Percentiles rank a stretch among this genome's conserved stretches.
phyloP scores from a whole-genome alignment of 2,113 vertebrate species.

The Andinoacara biseriatus region DNA sequence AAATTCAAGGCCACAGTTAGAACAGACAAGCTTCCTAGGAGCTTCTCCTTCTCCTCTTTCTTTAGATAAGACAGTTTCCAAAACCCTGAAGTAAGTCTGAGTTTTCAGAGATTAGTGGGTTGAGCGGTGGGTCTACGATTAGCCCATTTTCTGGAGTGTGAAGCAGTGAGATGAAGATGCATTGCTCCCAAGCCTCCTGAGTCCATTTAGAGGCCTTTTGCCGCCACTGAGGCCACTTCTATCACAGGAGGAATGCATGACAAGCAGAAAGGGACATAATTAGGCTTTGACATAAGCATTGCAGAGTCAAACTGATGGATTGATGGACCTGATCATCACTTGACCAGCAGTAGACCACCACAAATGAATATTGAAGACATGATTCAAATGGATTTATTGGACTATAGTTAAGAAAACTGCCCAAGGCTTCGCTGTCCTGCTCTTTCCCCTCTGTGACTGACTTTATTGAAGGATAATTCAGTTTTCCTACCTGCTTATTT shows the following conservation, averaged over 20 bases:
- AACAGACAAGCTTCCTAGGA: background rate
- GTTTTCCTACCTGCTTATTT: background rate
- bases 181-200: slow-evolving; percentile 10
- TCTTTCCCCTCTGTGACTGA: background rate
- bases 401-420: background rate
- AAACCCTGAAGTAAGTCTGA: slow-evolving; percentile 20
- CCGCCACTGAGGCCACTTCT: background rate
- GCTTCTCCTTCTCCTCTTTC: background rate
- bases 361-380: slow-evolving; percentile 16
- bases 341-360: background rate
- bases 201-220: slow-evolving; percentile 33
- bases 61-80: slow-evolving; percentile 29
- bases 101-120: slow-evolving; percentile 38
- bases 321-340: slow-evolving; percentile 31
- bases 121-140: background rate
- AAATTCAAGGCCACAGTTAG: background rate
- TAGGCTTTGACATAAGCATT: slow-evolving; percentile 7
- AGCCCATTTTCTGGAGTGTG: slow-evolving; percentile 54
- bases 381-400: background rate
- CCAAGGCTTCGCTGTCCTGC: background rate
- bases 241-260: slow-evolving; percentile 5
- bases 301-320: slow-evolving; percentile 11
- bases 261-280: slow-evolving; percentile 11
- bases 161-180: slow-evolving; percentile 49
- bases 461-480: background rate